phyloP scores from a whole-genome alignment of 2,113 vertebrate genomes.

The Vulpes ferrilata region DNA sequence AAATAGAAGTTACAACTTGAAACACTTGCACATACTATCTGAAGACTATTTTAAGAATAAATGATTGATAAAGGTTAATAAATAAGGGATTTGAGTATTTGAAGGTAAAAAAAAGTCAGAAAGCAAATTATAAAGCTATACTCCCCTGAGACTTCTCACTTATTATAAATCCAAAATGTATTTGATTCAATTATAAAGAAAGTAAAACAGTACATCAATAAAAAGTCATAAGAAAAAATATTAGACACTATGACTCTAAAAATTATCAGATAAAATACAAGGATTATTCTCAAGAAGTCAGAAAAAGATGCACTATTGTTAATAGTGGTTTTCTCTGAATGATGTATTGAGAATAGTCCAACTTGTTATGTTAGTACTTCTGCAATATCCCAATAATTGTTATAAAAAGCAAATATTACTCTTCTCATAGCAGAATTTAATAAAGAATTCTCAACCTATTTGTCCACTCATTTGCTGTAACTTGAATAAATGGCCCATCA shows the following conservation, averaged over 20 bases:
- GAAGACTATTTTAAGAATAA: conserved; percentile 43
- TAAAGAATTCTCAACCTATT: conserved; percentile 24
- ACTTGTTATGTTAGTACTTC: neutral
- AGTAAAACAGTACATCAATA: neutral
- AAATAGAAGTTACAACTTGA: neutral
- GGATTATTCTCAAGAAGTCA: conserved; percentile 40
- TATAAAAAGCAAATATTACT: conserved; percentile 2
- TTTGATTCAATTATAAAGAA: neutral
- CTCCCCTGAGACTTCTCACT: neutral
- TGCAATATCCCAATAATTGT: neutral
- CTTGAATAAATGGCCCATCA: neutral
- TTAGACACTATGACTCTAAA: neutral
- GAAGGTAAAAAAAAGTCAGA: neutral
- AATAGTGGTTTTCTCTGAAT: neutral
- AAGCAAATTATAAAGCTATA: neutral
- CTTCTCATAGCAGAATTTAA: conserved; percentile 42
- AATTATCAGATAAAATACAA: conserved; percentile 10
- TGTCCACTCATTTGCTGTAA: conserved; percentile 41
- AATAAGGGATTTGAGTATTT: conserved; percentile 2
- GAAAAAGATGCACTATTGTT: neutral
- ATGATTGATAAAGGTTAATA: conserved; percentile 37
- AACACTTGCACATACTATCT: neutral
- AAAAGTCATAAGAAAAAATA: neutral
- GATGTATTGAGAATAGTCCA: neutral
- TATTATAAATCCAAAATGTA: conserved; percentile 17